A percentile compares a stretch with the other conserved stretches of the same genome.
Evolutionary conservation across 1,140 invertebrate species (phyloP).

Genomic region (Vollenhovia emeryi): DNA sequence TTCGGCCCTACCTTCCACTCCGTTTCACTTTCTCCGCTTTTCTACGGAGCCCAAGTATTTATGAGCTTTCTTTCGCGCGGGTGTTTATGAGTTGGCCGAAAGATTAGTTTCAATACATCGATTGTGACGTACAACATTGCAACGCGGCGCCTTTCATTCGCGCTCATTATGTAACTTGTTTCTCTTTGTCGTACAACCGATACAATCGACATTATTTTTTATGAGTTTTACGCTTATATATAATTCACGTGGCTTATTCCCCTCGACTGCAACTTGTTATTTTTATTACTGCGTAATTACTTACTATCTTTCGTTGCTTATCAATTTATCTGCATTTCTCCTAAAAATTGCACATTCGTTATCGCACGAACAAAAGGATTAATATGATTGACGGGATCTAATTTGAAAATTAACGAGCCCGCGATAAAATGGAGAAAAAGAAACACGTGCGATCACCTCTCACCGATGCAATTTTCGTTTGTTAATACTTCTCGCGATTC

Average conservation of each 20-base stretch:
- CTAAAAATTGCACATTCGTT: background rate
- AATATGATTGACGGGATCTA: background rate
- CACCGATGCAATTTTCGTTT: background rate
- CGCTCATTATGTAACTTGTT: background rate
- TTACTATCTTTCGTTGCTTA: background rate
- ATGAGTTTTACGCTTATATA: background rate
- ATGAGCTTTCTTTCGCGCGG: background rate
- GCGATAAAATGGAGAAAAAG: background rate
- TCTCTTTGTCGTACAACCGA: background rate
- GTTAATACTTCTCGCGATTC: background rate
- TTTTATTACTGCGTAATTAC: background rate
- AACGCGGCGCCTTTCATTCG: background rate
- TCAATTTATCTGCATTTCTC: background rate
- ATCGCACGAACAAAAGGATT: background rate
- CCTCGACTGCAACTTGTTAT: background rate
- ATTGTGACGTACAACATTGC: background rate
- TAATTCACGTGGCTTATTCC: background rate
- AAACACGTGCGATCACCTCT: background rate
- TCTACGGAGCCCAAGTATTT: constrained; percentile 22
- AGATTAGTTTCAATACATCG: constrained; percentile 1
- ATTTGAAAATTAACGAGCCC: background rate
- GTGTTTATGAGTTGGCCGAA: background rate
- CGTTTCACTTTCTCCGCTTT: constrained; percentile 48
- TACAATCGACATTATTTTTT: background rate
- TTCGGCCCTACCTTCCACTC: background rate